Percentiles rank a stretch among this genome's conserved stretches.
Evolutionary conservation across 2,888 invertebrate species (phyloP).

Genomic region (Sepiola atlantica): DNA sequence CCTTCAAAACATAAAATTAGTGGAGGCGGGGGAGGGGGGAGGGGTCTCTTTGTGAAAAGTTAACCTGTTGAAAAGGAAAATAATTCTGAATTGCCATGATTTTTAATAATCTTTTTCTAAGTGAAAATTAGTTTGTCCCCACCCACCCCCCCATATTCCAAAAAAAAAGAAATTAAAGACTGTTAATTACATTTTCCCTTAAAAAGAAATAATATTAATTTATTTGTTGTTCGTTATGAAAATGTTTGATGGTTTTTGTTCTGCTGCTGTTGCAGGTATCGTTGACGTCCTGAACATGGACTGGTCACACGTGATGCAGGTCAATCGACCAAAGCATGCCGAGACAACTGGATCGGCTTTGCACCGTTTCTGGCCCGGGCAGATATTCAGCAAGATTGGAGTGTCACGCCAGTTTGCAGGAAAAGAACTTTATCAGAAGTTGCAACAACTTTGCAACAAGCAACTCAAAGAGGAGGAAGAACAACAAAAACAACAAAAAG

Average conservation of each 20-base stretch:
- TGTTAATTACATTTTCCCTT: no score
- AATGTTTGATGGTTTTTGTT: background rate
- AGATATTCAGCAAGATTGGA: slow-evolving; percentile 86
- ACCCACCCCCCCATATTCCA: no score
- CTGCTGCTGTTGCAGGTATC: slow-evolving; percentile 78
- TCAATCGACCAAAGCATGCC: slow-evolving; percentile 62
- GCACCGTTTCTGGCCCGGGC: slow-evolving; percentile 86
- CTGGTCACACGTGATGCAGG: slow-evolving; percentile 86
- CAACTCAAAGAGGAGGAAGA: slow-evolving; percentile 61
- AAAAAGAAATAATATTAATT: background rate
- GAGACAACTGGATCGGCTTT: slow-evolving; percentile 79
- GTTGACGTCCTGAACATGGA: slow-evolving; percentile 96
- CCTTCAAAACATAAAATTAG: no score
- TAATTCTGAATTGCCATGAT: background rate
- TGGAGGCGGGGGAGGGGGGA: no score
- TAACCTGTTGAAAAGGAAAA: background rate
- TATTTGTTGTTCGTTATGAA: background rate
- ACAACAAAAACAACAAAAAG: slow-evolving; percentile 45
- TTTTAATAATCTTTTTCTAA: no score
- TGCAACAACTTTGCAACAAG: slow-evolving; percentile 66
- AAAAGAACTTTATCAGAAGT: slow-evolving; percentile 78
- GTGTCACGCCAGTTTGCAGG: slow-evolving; percentile 87
- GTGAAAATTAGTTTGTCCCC: no score
- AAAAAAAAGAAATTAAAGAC: no score
- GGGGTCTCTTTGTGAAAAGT: background rate